Base-by-base conservation (phyloP, 2,797 vertebrate genomes). In the Spatula versicolor region DNA sequence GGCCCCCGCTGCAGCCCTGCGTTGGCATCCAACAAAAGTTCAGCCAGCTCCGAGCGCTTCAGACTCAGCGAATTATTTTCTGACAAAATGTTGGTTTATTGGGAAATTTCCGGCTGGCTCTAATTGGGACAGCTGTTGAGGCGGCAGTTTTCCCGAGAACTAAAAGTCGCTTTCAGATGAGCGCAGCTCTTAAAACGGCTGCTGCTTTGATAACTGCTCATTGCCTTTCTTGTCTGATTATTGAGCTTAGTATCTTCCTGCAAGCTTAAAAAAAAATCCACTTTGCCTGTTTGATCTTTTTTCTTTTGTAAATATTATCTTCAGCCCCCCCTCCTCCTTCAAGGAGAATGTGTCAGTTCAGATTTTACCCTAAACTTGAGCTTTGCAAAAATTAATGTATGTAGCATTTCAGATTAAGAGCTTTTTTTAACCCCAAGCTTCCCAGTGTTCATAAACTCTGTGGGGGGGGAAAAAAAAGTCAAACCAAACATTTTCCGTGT, bases 51-150 rank as follows among this genome's bases (percentile, higher is more conserved):
- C 30, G 83, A 95, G 95, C 91, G 5, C 77, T 93, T 69, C 90
- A 95, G 92, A 95, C 88, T 96, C 96, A 96, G 95, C 67, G 3
- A 94, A 90, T 95, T 96, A 90, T 86, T 72, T 90, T 81, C 66
- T 79, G 88, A 88, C 86, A 59, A 46, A 45, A 56, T 35, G 59
- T 63, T 84, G 88, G 88, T 93, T 96, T 88, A 91, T 92, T 52
- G 88, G 94, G 96, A 90, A 94, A 79, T 95, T 96, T 96, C 95
- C 80, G 95, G 83, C 95, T 73, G 93, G 45, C 88, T 96, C n/a
- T 95, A 95, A 96, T 94, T 93, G 95, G 96, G 91, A 93, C 95
- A 96, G 93, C 95, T 96, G 93, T 86, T 88, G 62, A 79, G 93
- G 95, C 71, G 56, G 87, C 93, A 69, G 85, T 88, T 96, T 84